Evolutionary conservation across 92 coral and sea anemone species (phyloP).

Genomic region (Epizoanthus stellaris): DNA sequence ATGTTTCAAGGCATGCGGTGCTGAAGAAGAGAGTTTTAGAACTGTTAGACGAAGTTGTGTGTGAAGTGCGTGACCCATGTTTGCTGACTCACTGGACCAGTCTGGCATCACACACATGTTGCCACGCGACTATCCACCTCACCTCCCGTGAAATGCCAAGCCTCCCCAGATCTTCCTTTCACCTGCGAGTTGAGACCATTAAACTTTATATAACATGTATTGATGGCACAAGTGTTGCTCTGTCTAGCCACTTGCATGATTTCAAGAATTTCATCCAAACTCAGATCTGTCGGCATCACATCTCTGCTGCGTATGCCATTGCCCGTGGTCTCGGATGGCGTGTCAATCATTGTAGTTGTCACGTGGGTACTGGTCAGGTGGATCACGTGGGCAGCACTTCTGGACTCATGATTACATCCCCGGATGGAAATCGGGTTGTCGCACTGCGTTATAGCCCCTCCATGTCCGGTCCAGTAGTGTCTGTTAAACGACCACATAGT

Average conservation of each 20-base stretch:
- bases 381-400: constrained; percentile 71
- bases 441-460: constrained; percentile 78
- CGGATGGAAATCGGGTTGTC: constrained; percentile 72
- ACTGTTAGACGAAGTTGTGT: no score
- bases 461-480: constrained; percentile 65
- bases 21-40: no score
- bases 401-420: constrained; percentile 76
- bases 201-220: constrained; percentile 62
- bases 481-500: constrained; percentile 66
- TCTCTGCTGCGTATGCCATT: constrained; percentile 67
- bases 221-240: constrained; percentile 64
- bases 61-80: neutral
- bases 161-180: constrained; percentile 68
- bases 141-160: neutral
- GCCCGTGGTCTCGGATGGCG: constrained; percentile 85
- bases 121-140: neutral
- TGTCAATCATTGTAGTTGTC: constrained; percentile 71
- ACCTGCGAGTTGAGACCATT: constrained; percentile 64
- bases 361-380: constrained; percentile 72
- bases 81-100: neutral
- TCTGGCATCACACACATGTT: neutral
- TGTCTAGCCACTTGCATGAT: constrained; percentile 78
- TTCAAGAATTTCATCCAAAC: constrained; percentile 73
- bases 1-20: no score
- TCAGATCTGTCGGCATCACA: constrained; percentile 76